Evolutionary conservation across 1,140 invertebrate species (phyloP).

Genomic region (Carposina sasakii): DNA sequence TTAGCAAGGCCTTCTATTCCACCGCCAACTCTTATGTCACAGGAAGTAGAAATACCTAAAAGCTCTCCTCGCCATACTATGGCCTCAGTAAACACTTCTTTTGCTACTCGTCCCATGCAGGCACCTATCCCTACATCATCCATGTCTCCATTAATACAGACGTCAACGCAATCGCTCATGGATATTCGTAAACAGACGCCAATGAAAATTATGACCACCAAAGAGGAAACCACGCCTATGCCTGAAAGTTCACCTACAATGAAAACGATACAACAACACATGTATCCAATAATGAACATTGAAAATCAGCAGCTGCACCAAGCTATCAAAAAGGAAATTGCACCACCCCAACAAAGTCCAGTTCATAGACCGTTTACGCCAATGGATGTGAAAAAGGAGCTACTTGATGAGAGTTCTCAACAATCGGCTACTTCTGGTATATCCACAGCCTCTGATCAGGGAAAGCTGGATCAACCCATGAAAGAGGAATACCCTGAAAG

Average conservation of each 20-base stretch:
- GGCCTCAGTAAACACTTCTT: slow-evolving; percentile 52
- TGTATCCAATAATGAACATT: slow-evolving; percentile 50
- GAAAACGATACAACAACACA: slow-evolving; percentile 50
- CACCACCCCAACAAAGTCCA: slow-evolving; percentile 69
- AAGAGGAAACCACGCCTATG: slow-evolving; percentile 59
- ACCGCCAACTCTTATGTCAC: slow-evolving; percentile 67
- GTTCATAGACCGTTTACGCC: slow-evolving; percentile 66
- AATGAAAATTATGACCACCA: slow-evolving; percentile 52
- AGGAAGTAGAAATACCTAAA: slow-evolving; percentile 73
- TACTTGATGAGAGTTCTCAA: slow-evolving; percentile 75
- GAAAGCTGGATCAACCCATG: slow-evolving; percentile 72
- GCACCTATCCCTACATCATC: slow-evolving; percentile 42
- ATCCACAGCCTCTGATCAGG: slow-evolving; percentile 74
- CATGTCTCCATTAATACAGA: slow-evolving; percentile 57
- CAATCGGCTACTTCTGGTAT: slow-evolving; percentile 71
- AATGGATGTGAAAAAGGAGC: slow-evolving; percentile 75
- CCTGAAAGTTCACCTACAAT: slow-evolving; percentile 63
- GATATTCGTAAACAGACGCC: slow-evolving; percentile 62
- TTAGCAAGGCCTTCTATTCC: slow-evolving; percentile 81
- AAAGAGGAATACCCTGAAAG: slow-evolving; percentile 74
- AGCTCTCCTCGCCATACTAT: slow-evolving; percentile 67
- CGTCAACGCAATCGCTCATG: slow-evolving; percentile 67
- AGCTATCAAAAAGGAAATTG: slow-evolving; percentile 71
- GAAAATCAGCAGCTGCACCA: slow-evolving; percentile 54
- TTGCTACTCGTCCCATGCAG: slow-evolving; percentile 54